Evolutionary conservation across 2,888 invertebrate genomes (phyloP), one percentile per base, ranked within the genome.

Genomic region (Tribolium freemani): DNA sequence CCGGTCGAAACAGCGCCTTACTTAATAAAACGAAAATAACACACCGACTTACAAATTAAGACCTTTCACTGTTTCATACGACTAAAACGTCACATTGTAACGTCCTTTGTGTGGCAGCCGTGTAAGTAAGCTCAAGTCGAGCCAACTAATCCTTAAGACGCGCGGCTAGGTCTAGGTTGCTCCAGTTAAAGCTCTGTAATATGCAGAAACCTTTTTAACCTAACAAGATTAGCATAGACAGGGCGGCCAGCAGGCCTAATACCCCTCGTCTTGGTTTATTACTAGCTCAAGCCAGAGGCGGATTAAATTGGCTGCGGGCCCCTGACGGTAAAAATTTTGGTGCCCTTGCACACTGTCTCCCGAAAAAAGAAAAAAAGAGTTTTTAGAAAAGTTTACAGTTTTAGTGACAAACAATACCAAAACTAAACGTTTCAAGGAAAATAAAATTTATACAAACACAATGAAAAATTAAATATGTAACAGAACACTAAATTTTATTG

Each of bases 141-240:
- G 88, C 87, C 88, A 84, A 84, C 88, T 90, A 91, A 91, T 90
- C 90, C 90, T 88, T 90, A 90, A 90, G 90, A 90, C 90, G 89
- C 80, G 76, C 77, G 81, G 82, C 80, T 81, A 82, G 81, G 83
- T 83, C 83, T 82, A 83, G 81, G 83, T 84, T 83, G 83, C 84
- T 86, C 83, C 80, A 82, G 82, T 84, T 89, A 90, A 90, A 90
- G 89, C 90, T 90, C 84, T 88, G 89, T 91, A 90, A 90, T 91
- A 90, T 90, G 90, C 90, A 89, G 90, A 90, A 90, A 90, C 90
- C 90, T 90, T 90, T 90, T 90, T 91, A 91, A 89, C 90, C 90
- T 91, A 91, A 91, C 90, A 90, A 90, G 91, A 91, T 91, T 91
- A 91, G 89, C 90, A 89, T 87, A 88, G 86, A 88, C 89, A 89